phyloP scores from a whole-genome alignment of 2,888 invertebrate genomes.

The Mesorhabditis sp. region DNA sequence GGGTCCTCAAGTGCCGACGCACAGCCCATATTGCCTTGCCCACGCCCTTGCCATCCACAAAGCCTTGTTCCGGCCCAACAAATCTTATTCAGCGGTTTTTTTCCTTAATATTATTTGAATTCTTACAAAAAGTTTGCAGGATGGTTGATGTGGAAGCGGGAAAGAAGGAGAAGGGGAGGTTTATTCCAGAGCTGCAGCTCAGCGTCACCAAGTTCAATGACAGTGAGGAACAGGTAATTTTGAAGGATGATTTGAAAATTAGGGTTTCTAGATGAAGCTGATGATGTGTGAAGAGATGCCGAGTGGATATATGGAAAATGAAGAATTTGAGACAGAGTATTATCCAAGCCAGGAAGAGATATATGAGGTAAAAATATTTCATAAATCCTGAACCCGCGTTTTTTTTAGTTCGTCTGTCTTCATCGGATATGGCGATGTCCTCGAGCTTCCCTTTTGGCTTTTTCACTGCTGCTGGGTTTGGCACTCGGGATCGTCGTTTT shows the following conservation, averaged over 20 bases:
- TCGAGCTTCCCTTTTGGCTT: background rate
- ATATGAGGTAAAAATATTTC: slow-evolving; percentile 3
- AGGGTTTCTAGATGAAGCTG: background rate
- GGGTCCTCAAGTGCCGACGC: no score
- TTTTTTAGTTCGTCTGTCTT: slow-evolving; percentile 3
- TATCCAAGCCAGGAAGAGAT: background rate
- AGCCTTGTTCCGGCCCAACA: no score
- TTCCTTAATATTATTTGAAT: no score
- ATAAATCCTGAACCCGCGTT: background rate
- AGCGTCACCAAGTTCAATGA: slow-evolving; percentile 24
- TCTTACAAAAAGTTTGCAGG: no score
- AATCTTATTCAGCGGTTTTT: no score
- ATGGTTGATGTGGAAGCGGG: no score
- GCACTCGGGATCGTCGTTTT: slow-evolving; percentile 4
- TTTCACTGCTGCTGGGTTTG: background rate
- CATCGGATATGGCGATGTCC: slow-evolving; percentile 5
- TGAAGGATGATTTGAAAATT: background rate
- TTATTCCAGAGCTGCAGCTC: slow-evolving; percentile 21
- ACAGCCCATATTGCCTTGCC: no score
- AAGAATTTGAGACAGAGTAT: background rate
- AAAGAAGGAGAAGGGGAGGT: background rate
- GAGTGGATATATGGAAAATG: background rate
- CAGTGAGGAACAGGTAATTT: slow-evolving; percentile 18
- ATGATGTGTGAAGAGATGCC: slow-evolving; percentile 1
- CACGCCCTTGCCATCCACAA: no score